Conservation (phyloP, 2,888 invertebrate genomes). For the Cantharis nigra region DNA sequence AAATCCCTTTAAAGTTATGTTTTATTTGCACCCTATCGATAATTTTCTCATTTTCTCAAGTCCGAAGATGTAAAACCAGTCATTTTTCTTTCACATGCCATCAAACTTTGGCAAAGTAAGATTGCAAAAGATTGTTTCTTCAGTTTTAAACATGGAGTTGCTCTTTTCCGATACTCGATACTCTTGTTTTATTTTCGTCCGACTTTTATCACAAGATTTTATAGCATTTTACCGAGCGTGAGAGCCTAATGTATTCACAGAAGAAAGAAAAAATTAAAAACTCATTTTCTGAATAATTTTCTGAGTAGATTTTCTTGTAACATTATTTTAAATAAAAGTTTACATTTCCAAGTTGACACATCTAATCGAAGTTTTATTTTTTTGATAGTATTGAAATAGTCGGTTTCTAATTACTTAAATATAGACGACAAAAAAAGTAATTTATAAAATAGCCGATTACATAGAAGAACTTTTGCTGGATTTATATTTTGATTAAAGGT, state of each 20-base stretch:
- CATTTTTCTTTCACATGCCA: slow-evolving; percentile 50
- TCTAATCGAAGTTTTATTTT: neutral
- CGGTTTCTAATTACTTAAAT: neutral
- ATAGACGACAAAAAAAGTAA: neutral
- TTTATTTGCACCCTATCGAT: slow-evolving; percentile 1
- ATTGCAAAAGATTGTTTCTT: slow-evolving; percentile 55
- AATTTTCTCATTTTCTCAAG: slow-evolving; percentile 37
- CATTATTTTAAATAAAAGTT: slow-evolving; percentile 7
- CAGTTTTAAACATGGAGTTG: slow-evolving; percentile 53
- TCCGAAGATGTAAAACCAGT: slow-evolving; percentile 47
- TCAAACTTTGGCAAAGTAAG: slow-evolving; percentile 54
- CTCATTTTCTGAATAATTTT: slow-evolving; percentile 40
- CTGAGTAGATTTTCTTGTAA: slow-evolving; percentile 43
- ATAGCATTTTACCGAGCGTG: slow-evolving; percentile 23
- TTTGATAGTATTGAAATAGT: neutral
- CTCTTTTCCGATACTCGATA: slow-evolving; percentile 39
- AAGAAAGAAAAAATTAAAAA: slow-evolving; percentile 40
- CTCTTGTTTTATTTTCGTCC: slow-evolving; percentile 23
- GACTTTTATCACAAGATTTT: slow-evolving; percentile 29
- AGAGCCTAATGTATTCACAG: slow-evolving; percentile 22
- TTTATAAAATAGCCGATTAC: slow-evolving; percentile 5
- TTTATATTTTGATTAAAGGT: slow-evolving; percentile 36
- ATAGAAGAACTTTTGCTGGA: slow-evolving; percentile 14
- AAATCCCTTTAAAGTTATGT: neutral
- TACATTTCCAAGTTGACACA: neutral